Base-by-base conservation (phyloP, 2,888 invertebrate species). In the Hyppa rectilinea region DNA sequence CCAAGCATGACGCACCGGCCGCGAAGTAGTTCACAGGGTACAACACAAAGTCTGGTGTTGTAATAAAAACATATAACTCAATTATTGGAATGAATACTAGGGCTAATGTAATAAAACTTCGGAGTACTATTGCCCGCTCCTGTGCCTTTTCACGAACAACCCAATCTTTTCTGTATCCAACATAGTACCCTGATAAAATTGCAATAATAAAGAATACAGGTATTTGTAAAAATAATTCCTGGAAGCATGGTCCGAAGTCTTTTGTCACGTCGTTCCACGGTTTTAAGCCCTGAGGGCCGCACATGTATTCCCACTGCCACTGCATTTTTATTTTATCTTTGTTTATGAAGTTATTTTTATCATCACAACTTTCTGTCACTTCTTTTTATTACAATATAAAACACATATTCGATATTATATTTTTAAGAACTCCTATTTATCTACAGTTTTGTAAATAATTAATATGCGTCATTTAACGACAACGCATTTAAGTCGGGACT, bases 211-310 rank as follows among this genome's bases (percentile, higher is more conserved):
- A 96, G 86, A 97, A 97, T 53, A 97, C 92, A 23, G 99, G 98
- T 84, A 98, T 96, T 91, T 98, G 97, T 45, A 99, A 96, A 87
- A 97, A 97, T 62, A 98, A 92, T 92, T 98, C 97, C 92, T 98
- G 98, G 90, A 99, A 99, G 92, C 99, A 99, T 71, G 97, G 95
- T 68, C 98, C 97, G 85, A 99, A 96, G 93, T 98, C 98, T 88
- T 97, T 97, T 45, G 96, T 96, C 23, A 96, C 92, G 14, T 96
- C 95, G 86, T 97, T 96, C 97, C 98, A 98, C 34, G 98, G 96
- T 74, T 95, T 95, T 63, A 98, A 93, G 38, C 97, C 97, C 36
- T 96, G 96, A n/a, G 97, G 96, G 63, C 98, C 97, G 90, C 98
- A 98, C 87, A 98, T 96, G 75, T 97, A 96, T 75, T 97, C 97